Conservation (phyloP, 2,888 invertebrate species). For the Cerceris rybyensis region DNA sequence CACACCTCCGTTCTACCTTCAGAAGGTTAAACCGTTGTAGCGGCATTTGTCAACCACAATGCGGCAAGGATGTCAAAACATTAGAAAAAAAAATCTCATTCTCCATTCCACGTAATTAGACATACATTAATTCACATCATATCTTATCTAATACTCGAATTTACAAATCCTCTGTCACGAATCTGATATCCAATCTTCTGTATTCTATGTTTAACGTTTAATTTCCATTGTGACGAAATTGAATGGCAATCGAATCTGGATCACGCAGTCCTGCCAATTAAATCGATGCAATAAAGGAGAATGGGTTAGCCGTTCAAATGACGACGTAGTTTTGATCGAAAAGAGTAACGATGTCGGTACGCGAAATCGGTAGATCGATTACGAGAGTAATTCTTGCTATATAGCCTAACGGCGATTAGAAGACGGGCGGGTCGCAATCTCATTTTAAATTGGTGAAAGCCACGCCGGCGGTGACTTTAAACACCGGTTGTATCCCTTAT, state of each 20-base stretch:
- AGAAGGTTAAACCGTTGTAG: slow-evolving; percentile 73
- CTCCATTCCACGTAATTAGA: slow-evolving; percentile 6
- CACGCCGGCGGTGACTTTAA: slow-evolving; percentile 60
- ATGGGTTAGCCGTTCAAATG: slow-evolving; percentile 1
- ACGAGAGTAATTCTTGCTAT: slow-evolving; percentile 38
- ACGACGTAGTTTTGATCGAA: neutral
- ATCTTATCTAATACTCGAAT: too few species aligned
- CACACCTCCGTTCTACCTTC: slow-evolving; percentile 75
- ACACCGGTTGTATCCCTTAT: slow-evolving; percentile 61
- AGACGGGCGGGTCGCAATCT: slow-evolving; percentile 63
- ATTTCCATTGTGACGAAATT: too few species aligned
- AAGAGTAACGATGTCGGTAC: slow-evolving; percentile 27
- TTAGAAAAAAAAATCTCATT: slow-evolving; percentile 30
- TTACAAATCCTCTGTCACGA: too few species aligned
- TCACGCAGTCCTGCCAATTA: neutral
- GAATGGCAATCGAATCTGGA: too few species aligned
- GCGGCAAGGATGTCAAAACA: slow-evolving; percentile 20
- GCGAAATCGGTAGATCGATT: slow-evolving; percentile 60
- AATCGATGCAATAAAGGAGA: neutral
- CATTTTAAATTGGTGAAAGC: slow-evolving; percentile 70
- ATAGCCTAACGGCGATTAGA: slow-evolving; percentile 57
- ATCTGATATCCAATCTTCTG: too few species aligned
- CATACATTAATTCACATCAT: slow-evolving; percentile 13
- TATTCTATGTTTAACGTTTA: too few species aligned
- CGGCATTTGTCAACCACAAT: slow-evolving; percentile 44